phyloP scores from a whole-genome alignment of 2,113 vertebrate genomes.

The Rhea americana region DNA sequence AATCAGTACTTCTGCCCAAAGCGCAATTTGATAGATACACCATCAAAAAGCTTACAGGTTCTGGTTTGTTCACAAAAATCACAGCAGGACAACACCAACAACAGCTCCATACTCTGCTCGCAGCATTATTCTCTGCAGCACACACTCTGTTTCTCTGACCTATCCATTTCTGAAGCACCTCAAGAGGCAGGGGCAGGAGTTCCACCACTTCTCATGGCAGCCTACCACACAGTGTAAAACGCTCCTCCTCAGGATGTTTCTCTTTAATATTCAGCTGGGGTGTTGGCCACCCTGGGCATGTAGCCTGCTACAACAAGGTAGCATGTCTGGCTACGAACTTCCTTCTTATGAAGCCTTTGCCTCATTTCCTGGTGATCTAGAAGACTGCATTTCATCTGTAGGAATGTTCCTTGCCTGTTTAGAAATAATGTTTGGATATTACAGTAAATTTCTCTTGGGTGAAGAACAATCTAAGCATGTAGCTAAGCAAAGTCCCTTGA shows the following conservation, averaged over 20 bases:
- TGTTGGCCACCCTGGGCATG: background rate
- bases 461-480: background rate
- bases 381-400: background rate
- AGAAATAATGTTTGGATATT: background rate
- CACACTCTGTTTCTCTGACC: background rate
- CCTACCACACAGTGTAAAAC: background rate
- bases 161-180: background rate
- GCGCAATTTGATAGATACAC: background rate
- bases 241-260: background rate
- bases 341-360: background rate
- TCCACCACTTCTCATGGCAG: accelerated
- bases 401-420: background rate
- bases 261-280: background rate
- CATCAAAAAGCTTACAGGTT: background rate
- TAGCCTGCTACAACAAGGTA: background rate
- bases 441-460: background rate
- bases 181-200: background rate
- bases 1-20: background rate
- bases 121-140: background rate
- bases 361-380: background rate
- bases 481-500: background rate
- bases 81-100: background rate
- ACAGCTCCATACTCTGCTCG: background rate
- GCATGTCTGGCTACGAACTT: background rate
- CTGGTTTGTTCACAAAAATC: background rate